Percentiles rank a stretch among this genome's conserved stretches.
These are phyloP conservation scores for Cephus pygmeus DNA, from an alignment of 2,888 invertebrate species.

Conservation along the genomic window DNA sequence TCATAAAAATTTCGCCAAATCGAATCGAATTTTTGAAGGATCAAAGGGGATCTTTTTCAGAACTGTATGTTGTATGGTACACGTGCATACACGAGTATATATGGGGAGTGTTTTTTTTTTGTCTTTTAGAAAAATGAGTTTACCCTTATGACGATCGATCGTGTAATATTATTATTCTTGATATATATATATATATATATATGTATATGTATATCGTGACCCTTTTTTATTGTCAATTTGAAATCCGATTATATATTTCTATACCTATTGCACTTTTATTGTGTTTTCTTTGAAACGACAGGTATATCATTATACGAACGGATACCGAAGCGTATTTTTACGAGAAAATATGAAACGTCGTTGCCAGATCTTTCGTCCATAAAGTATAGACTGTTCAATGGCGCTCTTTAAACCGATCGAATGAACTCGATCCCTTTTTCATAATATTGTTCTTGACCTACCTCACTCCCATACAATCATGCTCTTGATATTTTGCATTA, in stretches of 20 bases:
- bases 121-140: neutral
- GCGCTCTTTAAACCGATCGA: neutral
- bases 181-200: no score
- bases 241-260: neutral
- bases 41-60: neutral
- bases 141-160: neutral
- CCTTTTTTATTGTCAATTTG: neutral
- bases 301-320: neutral
- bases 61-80: neutral
- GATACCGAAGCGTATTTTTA: neutral
- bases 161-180: neutral
- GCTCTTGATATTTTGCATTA: neutral
- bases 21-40: neutral
- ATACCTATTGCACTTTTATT: neutral
- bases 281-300: neutral
- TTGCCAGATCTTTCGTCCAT: neutral
- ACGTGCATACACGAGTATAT: neutral
- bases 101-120: neutral
- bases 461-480: neutral
- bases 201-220: neutral
- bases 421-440: neutral
- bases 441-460: neutral
- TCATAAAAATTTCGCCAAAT: neutral
- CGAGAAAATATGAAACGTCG: neutral
- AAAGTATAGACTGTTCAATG: neutral